phyloP scores from a whole-genome alignment of 2,113 vertebrate species.

The Paralichthys olivaceus region DNA sequence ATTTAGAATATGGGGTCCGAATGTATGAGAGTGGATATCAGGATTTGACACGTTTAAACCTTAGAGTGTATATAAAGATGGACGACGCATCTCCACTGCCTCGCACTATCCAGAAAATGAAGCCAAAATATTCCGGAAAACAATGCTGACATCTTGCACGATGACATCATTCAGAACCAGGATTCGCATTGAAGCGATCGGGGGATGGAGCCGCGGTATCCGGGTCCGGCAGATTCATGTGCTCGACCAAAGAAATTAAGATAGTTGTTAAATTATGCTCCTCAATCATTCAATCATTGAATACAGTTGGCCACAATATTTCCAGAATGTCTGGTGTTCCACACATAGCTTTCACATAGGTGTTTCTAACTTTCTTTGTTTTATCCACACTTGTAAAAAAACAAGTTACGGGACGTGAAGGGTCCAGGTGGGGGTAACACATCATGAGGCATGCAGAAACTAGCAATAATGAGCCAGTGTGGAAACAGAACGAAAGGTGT shows the following conservation, averaged over 20 bases:
- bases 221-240: too few relatives aligned
- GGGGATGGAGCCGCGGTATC: too few relatives aligned
- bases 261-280: too few relatives aligned
- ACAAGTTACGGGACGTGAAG: background rate
- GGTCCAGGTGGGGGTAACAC: background rate
- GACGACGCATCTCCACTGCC: too few relatives aligned
- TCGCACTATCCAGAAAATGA: too few relatives aligned
- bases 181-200: too few relatives aligned
- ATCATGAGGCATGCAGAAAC: background rate
- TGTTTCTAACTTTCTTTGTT: background rate
- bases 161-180: too few relatives aligned
- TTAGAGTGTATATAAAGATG: too few relatives aligned
- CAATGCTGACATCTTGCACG: too few relatives aligned
- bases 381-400: background rate
- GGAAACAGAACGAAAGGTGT: background rate
- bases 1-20: background rate
- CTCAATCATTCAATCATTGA: conserved; percentile 27
- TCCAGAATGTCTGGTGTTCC: background rate
- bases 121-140: too few relatives aligned
- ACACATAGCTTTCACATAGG: background rate
- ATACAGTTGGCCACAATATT: conserved; percentile 18
- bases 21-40: background rate
- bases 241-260: too few relatives aligned
- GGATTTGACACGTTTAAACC: background rate
- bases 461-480: background rate